A percentile compares a stretch with the other conserved stretches of the same genome.
Conservation (phyloP, 2,888 invertebrate species). For the Parasteatoda lunata region DNA sequence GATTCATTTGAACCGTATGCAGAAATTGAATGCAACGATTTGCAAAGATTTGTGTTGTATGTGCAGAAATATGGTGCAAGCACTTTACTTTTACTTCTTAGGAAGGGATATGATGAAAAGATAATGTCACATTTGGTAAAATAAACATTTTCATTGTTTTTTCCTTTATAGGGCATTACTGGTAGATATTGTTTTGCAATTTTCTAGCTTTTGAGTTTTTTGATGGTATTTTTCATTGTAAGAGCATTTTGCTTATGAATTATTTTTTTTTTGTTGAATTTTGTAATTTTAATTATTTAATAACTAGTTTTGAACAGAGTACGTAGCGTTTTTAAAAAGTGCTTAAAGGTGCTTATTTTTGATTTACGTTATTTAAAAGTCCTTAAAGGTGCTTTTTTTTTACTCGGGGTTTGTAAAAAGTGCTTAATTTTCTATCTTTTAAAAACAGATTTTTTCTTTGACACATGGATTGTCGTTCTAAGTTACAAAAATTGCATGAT, state of each 20-base stretch:
- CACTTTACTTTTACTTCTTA: constrained; percentile 37
- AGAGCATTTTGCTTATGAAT: background rate
- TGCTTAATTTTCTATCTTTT: too few relatives aligned
- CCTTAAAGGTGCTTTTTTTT: too few relatives aligned
- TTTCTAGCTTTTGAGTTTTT: background rate
- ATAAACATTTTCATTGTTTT: background rate
- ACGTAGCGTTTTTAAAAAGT: too few relatives aligned
- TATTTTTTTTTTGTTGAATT: too few relatives aligned
- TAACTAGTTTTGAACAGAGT: too few relatives aligned
- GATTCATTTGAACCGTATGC: background rate
- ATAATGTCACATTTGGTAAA: constrained; percentile 47
- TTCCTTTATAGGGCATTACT: background rate
- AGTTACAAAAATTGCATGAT: too few relatives aligned
- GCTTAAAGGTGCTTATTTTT: too few relatives aligned
- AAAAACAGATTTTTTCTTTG: too few relatives aligned
- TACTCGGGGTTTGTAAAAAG: too few relatives aligned
- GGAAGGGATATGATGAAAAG: constrained; percentile 47
- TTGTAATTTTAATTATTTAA: too few relatives aligned
- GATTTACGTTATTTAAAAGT: too few relatives aligned
- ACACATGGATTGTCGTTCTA: too few relatives aligned
- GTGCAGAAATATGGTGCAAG: constrained; percentile 42
- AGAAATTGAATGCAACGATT: constrained; percentile 34
- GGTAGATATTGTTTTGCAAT: background rate
- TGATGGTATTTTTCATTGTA: background rate
- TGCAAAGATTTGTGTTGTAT: constrained; percentile 41